A percentile compares a stretch with the other conserved stretches of the same genome.
These are phyloP conservation scores for Thripadectes ignobilis DNA, from an alignment of 2,797 vertebrate genomes.

Conservation along the genomic window DNA sequence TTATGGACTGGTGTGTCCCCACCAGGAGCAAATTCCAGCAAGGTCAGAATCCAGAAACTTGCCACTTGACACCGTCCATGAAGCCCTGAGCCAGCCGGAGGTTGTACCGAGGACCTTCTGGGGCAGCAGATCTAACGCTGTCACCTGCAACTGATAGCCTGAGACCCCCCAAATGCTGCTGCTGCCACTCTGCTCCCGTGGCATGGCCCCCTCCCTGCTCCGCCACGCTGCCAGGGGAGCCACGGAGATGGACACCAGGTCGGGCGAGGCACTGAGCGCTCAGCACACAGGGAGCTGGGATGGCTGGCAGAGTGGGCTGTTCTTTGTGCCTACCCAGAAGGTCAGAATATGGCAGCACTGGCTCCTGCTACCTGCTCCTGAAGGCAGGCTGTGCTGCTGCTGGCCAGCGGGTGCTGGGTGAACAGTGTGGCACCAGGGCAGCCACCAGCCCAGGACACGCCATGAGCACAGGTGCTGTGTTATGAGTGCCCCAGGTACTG, in stretches of 20 bases:
- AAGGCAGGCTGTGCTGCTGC: neutral
- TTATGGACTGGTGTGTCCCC: conserved; percentile 37
- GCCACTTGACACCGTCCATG: conserved; percentile 38
- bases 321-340: neutral
- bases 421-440: accelerated
- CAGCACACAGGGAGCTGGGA: accelerated
- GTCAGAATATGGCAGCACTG: neutral
- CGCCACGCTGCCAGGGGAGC: neutral
- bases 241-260: accelerated
- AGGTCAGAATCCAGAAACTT: conserved; percentile 55
- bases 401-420: neutral
- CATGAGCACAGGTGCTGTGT: neutral
- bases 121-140: neutral
- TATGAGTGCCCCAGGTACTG: neutral
- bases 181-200: neutral
- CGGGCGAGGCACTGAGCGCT: accelerated
- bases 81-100: neutral
- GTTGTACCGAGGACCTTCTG: conserved; percentile 13
- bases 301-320: neutral
- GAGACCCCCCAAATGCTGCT: neutral
- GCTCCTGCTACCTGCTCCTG: neutral
- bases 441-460: accelerated
- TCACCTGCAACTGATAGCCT: neutral
- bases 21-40: conserved; percentile 41
- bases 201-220: neutral